phyloP scores from a whole-genome alignment of 23 tunicate species.

The Ascidia mentula region DNA sequence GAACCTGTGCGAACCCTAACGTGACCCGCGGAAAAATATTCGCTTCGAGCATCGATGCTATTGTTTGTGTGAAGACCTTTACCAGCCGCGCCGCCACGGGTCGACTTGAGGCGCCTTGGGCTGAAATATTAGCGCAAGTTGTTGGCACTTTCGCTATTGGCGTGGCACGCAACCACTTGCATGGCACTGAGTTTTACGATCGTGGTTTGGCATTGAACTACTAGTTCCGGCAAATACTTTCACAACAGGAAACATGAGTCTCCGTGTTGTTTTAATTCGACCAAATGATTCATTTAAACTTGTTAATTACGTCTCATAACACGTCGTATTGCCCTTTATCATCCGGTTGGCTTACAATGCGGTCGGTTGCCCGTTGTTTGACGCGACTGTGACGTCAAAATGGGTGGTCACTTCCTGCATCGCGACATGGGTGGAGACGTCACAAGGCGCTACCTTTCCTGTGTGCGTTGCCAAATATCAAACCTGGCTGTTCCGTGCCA shows the following conservation, averaged over 20 bases:
- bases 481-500: too few relatives aligned
- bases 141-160: too few relatives aligned
- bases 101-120: background rate
- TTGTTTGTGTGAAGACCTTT: too few relatives aligned
- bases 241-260: background rate
- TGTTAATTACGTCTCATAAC: background rate
- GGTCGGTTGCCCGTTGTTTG: background rate
- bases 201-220: too few relatives aligned
- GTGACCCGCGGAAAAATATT: background rate
- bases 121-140: background rate
- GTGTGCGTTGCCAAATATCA: too few relatives aligned
- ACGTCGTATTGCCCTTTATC: background rate
- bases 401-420: background rate
- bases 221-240: too few relatives aligned
- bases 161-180: too few relatives aligned
- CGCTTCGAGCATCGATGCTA: too few relatives aligned
- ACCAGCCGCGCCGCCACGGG: slow-evolving; percentile 1
- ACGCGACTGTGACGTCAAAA: background rate
- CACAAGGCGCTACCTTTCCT: background rate
- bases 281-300: background rate
- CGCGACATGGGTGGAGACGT: background rate
- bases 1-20: background rate
- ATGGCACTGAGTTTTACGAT: too few relatives aligned
- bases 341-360: background rate
- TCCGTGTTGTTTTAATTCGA: background rate